These are phyloP conservation scores for Epicauta chinensis DNA, from an alignment of 1,140 invertebrate species.

Conservation along the genomic window DNA sequence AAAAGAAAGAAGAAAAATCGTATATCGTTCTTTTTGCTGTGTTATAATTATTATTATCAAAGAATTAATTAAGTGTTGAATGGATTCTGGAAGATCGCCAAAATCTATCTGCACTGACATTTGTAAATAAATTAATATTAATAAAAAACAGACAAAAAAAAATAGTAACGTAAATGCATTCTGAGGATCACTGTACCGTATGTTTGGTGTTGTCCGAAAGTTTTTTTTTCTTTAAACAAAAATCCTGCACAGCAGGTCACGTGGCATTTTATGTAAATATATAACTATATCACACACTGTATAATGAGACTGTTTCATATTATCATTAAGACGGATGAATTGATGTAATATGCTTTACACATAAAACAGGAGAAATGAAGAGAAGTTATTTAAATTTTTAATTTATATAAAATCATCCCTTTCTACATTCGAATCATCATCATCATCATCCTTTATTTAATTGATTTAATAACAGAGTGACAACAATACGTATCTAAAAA, in stretches of 20 bases:
- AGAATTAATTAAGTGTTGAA: no score
- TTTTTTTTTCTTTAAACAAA: slow-evolving; percentile 24
- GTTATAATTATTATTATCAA: slow-evolving; percentile 19
- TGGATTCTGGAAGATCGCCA: slow-evolving; percentile 35
- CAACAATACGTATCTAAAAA: slow-evolving; percentile 26
- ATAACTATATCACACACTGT: slow-evolving; percentile 19
- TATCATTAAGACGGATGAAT: not conserved
- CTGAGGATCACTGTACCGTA: slow-evolving; percentile 31
- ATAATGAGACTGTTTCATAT: slow-evolving; percentile 34
- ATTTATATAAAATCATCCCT: slow-evolving; percentile 1
- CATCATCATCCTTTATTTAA: no score
- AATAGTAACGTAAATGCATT: slow-evolving; percentile 4
- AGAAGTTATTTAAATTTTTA: not conserved
- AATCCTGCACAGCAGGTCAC: slow-evolving; percentile 25
- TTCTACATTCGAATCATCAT: not conserved
- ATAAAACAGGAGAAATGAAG: no score
- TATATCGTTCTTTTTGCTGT: slow-evolving; percentile 35
- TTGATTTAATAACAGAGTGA: not conserved
- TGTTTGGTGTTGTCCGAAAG: slow-evolving; percentile 37
- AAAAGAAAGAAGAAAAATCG: slow-evolving; percentile 5
- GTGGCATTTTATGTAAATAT: slow-evolving; percentile 33
- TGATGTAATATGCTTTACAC: slow-evolving; percentile 18
- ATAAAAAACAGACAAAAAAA: no score
- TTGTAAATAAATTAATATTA: slow-evolving; percentile 30
- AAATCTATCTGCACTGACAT: slow-evolving; percentile 37